Base-by-base conservation (phyloP, 2,113 vertebrate genomes). In the Prinia subflava region DNA sequence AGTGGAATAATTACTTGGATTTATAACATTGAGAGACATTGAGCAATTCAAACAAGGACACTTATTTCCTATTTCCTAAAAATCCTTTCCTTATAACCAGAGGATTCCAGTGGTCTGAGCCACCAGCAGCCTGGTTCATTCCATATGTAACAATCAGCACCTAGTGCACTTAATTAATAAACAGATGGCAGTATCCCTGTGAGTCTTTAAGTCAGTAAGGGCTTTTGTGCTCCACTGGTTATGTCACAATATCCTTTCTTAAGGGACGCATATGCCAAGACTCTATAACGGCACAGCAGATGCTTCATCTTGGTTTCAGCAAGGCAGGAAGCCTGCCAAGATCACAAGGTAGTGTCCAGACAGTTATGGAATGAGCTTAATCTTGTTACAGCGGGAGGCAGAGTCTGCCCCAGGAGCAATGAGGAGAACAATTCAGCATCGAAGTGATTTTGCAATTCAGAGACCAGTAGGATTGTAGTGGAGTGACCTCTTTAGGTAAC, bases 211-310 rank as follows among this genome's bases (percentile, higher is more conserved):
- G 69, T 87, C 87, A 89, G 81, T 82, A 60, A 96, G 78, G 93
- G 42, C 89, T 92, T 96, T 94, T 68, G 77, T 94, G 90, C 90
- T 91, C 65, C 81, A 89, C 84, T 96, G 87, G 17, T 91, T 95
- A 78, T 91, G 81, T 94, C 84, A 90, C 87, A 95, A 83, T 91
- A 94, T 83, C 74, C 70, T 95, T 82, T 96, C 90, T 95, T 95
- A 91, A 91, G 78, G 62, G 57, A 89, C 82, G 41, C 47, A 60
- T 53, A 63, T 82, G 78, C 65, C 78, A 85, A 79, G 47, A 52
- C 37, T 68, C 41, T 47, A 59, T 64, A 95, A 90, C 46, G 71
- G 33, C 70, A 85, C 28, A 87, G 70, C 88, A 95, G 92, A 85
- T 89, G 81, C 73, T 94, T 93, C 70, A 25, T 82, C 82, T 76